Percentiles rank a stretch among this genome's conserved stretches.
Conservation (phyloP, 2,888 invertebrate species). For the Dascillus cervinus region DNA sequence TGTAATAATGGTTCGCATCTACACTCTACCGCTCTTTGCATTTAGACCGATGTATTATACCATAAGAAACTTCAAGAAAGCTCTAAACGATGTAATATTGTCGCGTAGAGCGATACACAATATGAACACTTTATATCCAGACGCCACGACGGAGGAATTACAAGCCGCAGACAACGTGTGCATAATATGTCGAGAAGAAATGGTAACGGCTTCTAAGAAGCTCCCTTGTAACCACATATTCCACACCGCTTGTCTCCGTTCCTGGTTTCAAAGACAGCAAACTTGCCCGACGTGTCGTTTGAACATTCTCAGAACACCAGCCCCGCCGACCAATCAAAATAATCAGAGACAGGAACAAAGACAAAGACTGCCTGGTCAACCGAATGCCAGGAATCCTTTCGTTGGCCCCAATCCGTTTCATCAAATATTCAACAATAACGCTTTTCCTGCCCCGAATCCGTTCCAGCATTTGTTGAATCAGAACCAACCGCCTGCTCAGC, state of each 20-base stretch:
- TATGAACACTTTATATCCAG: constrained; percentile 96
- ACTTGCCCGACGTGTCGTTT: constrained; percentile 98
- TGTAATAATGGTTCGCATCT: constrained; percentile 89
- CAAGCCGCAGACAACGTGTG: constrained; percentile 94
- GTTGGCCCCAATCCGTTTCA: constrained; percentile 15
- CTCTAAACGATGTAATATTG: constrained; percentile 92
- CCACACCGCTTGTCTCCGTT: constrained; percentile 93
- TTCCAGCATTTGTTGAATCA: constrained; percentile 19
- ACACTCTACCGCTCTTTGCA: constrained; percentile 95
- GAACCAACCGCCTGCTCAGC: constrained; percentile 25
- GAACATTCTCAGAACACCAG: constrained; percentile 52
- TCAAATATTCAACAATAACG: constrained; percentile 6
- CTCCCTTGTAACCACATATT: constrained; percentile 99
- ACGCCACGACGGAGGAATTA: constrained; percentile 89
- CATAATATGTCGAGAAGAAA: constrained; percentile 88
- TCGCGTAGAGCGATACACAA: constrained; percentile 94
- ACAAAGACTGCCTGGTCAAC: constrained; percentile 13
- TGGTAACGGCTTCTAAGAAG: constrained; percentile 79
- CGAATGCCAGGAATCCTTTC: not conserved
- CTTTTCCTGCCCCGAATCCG: constrained; percentile 20
- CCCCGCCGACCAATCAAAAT: constrained; percentile 15
- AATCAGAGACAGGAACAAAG: constrained; percentile 14
- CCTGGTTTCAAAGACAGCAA: constrained; percentile 99
- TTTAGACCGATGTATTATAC: constrained; percentile 99
- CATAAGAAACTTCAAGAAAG: constrained; percentile 96